phyloP scores from a whole-genome alignment of 2,113 vertebrate genomes.

The Geothlypis trichas region DNA sequence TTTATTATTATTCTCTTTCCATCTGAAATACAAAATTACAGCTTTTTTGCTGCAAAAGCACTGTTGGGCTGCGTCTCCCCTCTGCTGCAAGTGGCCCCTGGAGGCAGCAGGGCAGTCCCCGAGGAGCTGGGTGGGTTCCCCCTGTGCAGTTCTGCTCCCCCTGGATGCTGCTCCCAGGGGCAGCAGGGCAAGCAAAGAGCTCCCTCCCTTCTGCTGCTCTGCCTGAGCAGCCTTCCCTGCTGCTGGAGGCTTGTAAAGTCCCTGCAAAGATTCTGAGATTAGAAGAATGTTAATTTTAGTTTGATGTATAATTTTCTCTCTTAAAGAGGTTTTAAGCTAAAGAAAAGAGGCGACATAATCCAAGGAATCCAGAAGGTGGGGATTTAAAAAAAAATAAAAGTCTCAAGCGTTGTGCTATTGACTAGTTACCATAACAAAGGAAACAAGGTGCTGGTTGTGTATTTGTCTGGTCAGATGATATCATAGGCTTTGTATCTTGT shows the following conservation, averaged over 20 bases:
- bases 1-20: background rate
- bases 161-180: background rate
- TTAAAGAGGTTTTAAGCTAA: background rate
- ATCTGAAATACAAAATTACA: background rate
- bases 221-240: background rate
- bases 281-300: background rate
- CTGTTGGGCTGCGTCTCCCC: background rate
- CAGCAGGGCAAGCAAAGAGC: rapidly evolving
- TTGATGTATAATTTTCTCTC: background rate
- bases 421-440: background rate
- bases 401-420: background rate
- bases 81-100: background rate
- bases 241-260: background rate
- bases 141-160: background rate
- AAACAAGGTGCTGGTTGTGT: background rate
- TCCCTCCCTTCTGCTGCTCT: background rate
- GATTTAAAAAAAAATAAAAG: background rate
- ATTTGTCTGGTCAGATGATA: background rate
- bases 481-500: background rate
- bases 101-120: background rate
- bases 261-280: background rate
- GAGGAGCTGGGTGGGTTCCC: background rate
- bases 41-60: rapidly evolving
- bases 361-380: background rate
- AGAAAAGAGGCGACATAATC: background rate